A percentile compares a stretch with the other conserved stretches of the same genome.
Evolutionary conservation across 2,888 invertebrate species (phyloP).

Genomic region (Sinelater perroti): DNA sequence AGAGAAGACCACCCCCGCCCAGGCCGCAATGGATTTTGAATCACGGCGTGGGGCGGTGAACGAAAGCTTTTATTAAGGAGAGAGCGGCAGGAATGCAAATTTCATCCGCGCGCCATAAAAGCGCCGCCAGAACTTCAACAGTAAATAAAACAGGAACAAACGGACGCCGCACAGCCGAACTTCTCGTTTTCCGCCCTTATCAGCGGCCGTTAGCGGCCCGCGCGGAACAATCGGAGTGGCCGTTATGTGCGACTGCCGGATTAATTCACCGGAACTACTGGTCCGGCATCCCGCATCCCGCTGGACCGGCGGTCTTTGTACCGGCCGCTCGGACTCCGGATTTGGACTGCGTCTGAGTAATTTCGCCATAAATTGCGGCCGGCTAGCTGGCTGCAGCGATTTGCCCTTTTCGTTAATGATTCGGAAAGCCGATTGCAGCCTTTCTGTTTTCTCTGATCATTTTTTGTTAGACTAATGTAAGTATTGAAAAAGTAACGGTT

Average conservation of each 20-base stretch:
- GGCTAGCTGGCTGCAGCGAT: not conserved
- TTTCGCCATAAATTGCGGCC: not conserved
- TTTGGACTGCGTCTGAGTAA: constrained; percentile 2
- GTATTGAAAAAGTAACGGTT: too few species aligned
- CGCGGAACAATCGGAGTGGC: constrained; percentile 19
- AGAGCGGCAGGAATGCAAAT: constrained; percentile 2
- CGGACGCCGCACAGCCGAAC: constrained; percentile 10
- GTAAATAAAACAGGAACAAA: constrained; percentile 21
- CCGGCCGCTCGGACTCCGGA: not conserved
- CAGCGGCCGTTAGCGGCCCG: constrained; percentile 49
- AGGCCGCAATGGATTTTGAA: too few species aligned
- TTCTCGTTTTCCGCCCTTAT: constrained; percentile 47
- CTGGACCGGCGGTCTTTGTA: constrained; percentile 29
- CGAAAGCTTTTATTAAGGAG: not conserved
- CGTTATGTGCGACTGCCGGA: constrained; percentile 47
- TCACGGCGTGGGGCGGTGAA: not conserved
- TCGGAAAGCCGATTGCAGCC: too few species aligned
- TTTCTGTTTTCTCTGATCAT: too few species aligned
- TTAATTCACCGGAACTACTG: constrained; percentile 55
- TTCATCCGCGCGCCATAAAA: not conserved
- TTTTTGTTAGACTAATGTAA: too few species aligned
- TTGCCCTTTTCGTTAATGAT: not conserved
- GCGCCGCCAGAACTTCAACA: constrained; percentile 4
- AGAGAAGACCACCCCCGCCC: too few species aligned
- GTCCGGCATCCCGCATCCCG: constrained; percentile 47